Conservation (phyloP, 2,888 invertebrate genomes). For the Cistogaster globosa region DNA sequence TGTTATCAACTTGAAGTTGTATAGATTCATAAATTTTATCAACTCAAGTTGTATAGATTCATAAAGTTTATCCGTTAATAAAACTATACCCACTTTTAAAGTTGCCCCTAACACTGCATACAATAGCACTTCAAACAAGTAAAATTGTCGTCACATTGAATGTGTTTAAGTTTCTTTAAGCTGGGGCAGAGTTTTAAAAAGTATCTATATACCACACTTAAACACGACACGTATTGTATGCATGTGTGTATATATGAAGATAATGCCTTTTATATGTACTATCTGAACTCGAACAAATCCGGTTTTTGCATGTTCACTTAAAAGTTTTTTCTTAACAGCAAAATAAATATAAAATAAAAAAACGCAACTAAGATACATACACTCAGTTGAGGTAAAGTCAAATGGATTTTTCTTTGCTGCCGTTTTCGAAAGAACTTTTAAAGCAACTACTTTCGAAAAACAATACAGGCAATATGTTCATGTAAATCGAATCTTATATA, state of each 20-base stretch:
- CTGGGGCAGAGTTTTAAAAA: slow-evolving; percentile 23
- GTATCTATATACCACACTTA: slow-evolving; percentile 10
- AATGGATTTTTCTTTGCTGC: slow-evolving; percentile 38
- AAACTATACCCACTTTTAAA: slow-evolving; percentile 51
- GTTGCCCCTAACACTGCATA: slow-evolving; percentile 19
- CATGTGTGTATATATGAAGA: not conserved
- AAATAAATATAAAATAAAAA: not conserved
- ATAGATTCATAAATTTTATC: slow-evolving; percentile 33
- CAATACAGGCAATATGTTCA: slow-evolving; percentile 33
- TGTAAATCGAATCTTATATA: slow-evolving; percentile 49
- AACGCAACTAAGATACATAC: slow-evolving; percentile 32
- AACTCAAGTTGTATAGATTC: slow-evolving; percentile 25
- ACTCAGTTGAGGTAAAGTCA: slow-evolving; percentile 47
- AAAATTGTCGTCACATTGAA: not conserved
- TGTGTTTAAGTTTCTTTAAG: slow-evolving; percentile 28
- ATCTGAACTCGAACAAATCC: slow-evolving; percentile 36
- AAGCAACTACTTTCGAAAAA: slow-evolving; percentile 10
- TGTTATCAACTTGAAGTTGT: slow-evolving; percentile 22
- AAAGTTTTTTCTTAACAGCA: not conserved
- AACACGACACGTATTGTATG: not conserved
- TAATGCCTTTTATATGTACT: not conserved
- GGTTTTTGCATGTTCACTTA: slow-evolving; percentile 50
- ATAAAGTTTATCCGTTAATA: slow-evolving; percentile 30
- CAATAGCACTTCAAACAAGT: not conserved
- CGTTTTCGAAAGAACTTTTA: slow-evolving; percentile 34